Percentiles rank a stretch among this genome's conserved stretches.
phyloP scores from a whole-genome alignment of 2,113 vertebrate genomes.

The Triplophysa siluroides region DNA sequence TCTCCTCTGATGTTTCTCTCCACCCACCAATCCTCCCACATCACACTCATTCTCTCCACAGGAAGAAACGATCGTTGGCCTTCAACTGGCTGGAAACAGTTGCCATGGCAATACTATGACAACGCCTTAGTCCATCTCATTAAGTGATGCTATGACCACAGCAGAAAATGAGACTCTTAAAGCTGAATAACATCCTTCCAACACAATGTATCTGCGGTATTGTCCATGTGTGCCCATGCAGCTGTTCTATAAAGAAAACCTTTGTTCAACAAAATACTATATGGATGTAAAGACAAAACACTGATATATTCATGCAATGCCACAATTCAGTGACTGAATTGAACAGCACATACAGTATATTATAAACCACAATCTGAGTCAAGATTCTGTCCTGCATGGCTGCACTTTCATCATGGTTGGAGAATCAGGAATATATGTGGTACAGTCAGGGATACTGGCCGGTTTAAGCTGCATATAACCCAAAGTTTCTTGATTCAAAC shows the following conservation, averaged over 20 bases:
- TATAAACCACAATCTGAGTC: slow-evolving; percentile 8
- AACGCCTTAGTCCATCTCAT: slow-evolving; percentile 57
- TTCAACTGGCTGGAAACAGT: slow-evolving; percentile 55
- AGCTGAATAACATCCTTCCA: slow-evolving; percentile 1
- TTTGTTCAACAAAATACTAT: neutral
- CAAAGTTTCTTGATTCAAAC: too few species aligned
- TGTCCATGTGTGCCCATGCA: neutral
- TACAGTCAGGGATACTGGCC: neutral
- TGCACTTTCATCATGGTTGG: slow-evolving; percentile 7
- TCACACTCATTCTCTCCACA: slow-evolving; percentile 44
- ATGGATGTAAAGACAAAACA: neutral
- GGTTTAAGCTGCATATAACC: too few species aligned
- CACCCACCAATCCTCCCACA: slow-evolving; percentile 19
- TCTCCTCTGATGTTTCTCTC: neutral
- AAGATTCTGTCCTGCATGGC: slow-evolving; percentile 10
- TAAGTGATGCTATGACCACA: slow-evolving; percentile 48
- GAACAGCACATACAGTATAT: slow-evolving; percentile 10
- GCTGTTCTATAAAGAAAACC: neutral
- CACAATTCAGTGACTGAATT: neutral
- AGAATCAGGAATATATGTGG: neutral
- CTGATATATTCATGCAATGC: neutral
- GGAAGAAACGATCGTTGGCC: slow-evolving; percentile 47
- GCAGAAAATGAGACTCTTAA: slow-evolving; percentile 35
- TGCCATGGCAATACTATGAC: slow-evolving; percentile 64
- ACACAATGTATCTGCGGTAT: neutral